phyloP scores from a whole-genome alignment of 2,113 vertebrate genomes.

The Tor tambroides region DNA sequence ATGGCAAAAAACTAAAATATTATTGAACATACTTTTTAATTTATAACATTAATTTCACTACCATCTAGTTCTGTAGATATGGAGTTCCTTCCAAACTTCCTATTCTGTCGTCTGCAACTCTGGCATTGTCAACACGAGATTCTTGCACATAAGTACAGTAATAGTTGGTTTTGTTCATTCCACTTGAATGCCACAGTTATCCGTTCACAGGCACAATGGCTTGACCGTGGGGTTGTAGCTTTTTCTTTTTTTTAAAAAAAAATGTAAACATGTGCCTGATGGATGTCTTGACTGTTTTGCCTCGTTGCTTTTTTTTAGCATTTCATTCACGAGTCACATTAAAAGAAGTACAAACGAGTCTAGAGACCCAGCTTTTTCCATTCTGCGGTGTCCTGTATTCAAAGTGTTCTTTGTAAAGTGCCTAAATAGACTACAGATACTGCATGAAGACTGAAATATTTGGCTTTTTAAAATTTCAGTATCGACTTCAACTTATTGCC shows the following conservation, averaged over 20 bases:
- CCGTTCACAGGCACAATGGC: not conserved
- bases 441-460: too few species aligned
- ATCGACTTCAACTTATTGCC: too few species aligned
- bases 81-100: not conserved
- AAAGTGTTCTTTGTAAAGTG: not conserved
- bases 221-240: not conserved
- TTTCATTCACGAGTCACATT: not conserved
- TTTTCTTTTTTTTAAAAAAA: not conserved
- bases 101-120: not conserved
- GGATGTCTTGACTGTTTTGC: not conserved
- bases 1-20: not conserved
- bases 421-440: too few species aligned
- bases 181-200: not conserved
- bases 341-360: not conserved
- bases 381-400: not conserved
- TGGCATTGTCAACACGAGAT: not conserved
- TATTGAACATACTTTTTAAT: not conserved
- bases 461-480: too few species aligned
- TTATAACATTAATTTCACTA: not conserved
- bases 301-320: not conserved
- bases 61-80: not conserved
- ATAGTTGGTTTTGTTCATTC: not conserved
- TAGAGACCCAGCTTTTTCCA: not conserved
- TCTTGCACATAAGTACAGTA: not conserved
- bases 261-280: not conserved